A percentile compares a stretch with the other conserved stretches of the same genome.
Conservation (phyloP, 2,113 vertebrate genomes). For the Percina caprodes region DNA sequence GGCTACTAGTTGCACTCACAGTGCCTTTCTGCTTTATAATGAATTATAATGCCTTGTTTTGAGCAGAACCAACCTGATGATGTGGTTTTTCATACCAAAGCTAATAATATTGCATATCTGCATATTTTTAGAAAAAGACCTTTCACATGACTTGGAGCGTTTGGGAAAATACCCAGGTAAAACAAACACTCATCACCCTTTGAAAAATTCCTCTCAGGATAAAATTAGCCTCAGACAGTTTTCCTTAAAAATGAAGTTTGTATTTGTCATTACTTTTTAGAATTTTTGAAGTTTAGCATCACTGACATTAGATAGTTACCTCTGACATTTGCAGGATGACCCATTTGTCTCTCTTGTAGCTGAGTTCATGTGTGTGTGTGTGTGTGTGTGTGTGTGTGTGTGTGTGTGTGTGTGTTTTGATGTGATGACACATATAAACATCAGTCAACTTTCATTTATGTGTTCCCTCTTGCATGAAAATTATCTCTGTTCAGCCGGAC, state of each 20-base stretch:
- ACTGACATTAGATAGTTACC: constrained; percentile 54
- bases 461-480: constrained; percentile 17
- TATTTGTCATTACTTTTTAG: constrained; percentile 17
- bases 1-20: too few species aligned
- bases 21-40: not conserved
- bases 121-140: not conserved
- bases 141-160: not conserved
- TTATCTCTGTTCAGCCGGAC: constrained; percentile 13
- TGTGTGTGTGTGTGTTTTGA: not conserved
- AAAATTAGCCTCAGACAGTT: not conserved
- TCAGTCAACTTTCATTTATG: constrained; percentile 15
- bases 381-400: too few species aligned
- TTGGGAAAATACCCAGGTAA: not conserved
- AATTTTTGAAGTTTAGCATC: constrained; percentile 34
- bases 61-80: not conserved
- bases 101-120: not conserved
- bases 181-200: not conserved
- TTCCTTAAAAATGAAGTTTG: not conserved
- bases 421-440: constrained; percentile 30
- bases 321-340: constrained; percentile 70
- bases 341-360: constrained; percentile 46
- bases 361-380: not conserved
- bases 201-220: not conserved
- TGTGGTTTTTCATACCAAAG: not conserved
- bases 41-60: not conserved